Evolutionary conservation across 2,113 vertebrate species (phyloP).

Genomic region (Hippopotamus amphibius): DNA sequence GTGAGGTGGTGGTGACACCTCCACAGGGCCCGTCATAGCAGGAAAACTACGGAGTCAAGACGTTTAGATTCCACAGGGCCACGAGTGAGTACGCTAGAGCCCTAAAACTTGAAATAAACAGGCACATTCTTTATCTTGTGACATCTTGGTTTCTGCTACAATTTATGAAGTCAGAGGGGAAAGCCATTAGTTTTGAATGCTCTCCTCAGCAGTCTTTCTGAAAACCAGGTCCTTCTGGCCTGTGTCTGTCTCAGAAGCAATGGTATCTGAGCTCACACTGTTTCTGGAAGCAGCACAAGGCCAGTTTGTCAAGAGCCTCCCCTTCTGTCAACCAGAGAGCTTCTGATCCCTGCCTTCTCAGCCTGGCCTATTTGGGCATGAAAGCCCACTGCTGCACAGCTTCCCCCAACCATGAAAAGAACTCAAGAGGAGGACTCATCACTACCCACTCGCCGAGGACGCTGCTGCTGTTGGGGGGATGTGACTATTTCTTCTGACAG

Average conservation of each 20-base stretch:
- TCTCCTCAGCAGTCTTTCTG: slow-evolving; percentile 22
- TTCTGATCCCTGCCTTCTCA: not conserved
- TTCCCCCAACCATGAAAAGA: not conserved
- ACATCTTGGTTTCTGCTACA: not conserved
- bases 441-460: not conserved
- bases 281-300: not conserved
- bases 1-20: not conserved
- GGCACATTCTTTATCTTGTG: not conserved
- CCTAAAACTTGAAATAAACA: not conserved
- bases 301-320: not conserved
- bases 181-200: not conserved
- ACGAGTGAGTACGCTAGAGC: not conserved
- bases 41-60: not conserved
- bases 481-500: not conserved
- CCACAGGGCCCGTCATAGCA: not conserved
- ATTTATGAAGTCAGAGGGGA: not conserved
- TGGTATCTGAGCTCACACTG: not conserved
- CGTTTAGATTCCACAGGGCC: not conserved
- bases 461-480: not conserved
- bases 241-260: slow-evolving; percentile 26
- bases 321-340: not conserved
- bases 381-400: not conserved
- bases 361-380: not conserved
- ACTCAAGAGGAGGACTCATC: not conserved
- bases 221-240: not conserved